Evolutionary conservation across 2,113 vertebrate species (phyloP).

Genomic region (Platysternon megacephalum): DNA sequence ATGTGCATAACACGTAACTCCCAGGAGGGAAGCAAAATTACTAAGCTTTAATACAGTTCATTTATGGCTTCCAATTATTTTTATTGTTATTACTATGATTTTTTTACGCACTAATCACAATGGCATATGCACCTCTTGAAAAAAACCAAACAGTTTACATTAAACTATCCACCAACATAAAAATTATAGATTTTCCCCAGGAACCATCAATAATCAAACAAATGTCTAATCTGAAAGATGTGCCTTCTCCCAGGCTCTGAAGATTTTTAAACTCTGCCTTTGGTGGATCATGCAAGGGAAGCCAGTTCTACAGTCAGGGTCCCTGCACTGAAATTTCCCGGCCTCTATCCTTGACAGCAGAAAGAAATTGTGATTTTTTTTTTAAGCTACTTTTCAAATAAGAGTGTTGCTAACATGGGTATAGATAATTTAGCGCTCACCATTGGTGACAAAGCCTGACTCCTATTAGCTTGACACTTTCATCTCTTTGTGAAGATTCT

Average conservation of each 20-base stretch:
- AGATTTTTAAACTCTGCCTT: background rate
- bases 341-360: background rate
- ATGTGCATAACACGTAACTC: background rate
- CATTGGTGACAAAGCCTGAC: background rate
- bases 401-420: background rate
- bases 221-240: background rate
- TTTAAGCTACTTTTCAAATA: background rate
- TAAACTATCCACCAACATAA: background rate
- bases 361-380: background rate
- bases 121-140: background rate
- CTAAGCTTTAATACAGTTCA: background rate
- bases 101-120: background rate
- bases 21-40: background rate
- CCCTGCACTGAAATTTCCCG: background rate
- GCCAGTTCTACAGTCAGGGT: background rate
- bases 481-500: background rate
- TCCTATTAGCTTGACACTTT: background rate
- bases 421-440: background rate
- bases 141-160: background rate
- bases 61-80: background rate
- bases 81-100: background rate
- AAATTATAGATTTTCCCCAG: background rate
- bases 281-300: background rate
- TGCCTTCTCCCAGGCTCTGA: background rate
- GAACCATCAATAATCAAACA: background rate